These are phyloP conservation scores for Mythimna vitellina DNA, from an alignment of 2,888 invertebrate genomes.

Conservation along the genomic window DNA sequence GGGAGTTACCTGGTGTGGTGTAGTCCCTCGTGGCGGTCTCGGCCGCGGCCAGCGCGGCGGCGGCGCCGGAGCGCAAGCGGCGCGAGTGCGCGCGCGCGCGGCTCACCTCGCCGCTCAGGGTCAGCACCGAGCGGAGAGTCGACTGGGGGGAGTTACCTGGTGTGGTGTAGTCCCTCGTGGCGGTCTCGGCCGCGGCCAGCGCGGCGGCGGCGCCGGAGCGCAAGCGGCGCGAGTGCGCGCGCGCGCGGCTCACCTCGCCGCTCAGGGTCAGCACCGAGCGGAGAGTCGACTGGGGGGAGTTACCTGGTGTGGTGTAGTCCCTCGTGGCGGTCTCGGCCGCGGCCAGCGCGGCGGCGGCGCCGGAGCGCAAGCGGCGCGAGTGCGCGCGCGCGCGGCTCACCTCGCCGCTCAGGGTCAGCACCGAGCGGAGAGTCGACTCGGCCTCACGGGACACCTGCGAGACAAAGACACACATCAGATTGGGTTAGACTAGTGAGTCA, in stretches of 20 bases:
- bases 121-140: too few relatives aligned
- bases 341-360: constrained; percentile 83
- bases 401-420: constrained; percentile 75
- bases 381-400: constrained; percentile 79
- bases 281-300: background rate
- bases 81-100: background rate
- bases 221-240: too few relatives aligned
- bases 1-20: background rate
- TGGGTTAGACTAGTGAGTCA: background rate
- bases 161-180: constrained; percentile 68
- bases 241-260: too few relatives aligned
- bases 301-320: constrained; percentile 77
- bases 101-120: too few relatives aligned
- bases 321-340: constrained; percentile 81
- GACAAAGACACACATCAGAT: background rate
- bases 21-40: background rate
- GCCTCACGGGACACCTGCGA: constrained; percentile 82
- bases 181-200: constrained; percentile 81
- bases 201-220: constrained; percentile 43
- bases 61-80: constrained; percentile 1
- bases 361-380: constrained; percentile 78
- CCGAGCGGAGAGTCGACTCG: constrained; percentile 77
- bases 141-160: background rate
- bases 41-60: constrained; percentile 2
- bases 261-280: too few relatives aligned